These are phyloP conservation scores for Tiliqua scincoides DNA, from an alignment of 2,113 vertebrate genomes.

Conservation along the genomic window DNA sequence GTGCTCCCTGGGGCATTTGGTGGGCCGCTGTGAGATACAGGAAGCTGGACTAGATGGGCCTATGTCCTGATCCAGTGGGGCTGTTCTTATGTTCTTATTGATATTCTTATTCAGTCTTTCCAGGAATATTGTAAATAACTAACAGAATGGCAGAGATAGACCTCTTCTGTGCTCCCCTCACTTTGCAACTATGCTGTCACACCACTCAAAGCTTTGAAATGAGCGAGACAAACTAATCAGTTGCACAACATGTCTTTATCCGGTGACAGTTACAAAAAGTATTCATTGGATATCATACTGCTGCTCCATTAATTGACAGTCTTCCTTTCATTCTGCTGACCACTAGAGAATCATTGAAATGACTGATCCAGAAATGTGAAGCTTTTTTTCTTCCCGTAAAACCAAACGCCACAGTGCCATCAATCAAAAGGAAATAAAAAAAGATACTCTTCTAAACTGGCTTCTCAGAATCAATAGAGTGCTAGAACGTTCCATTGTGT, in stretches of 20 bases:
- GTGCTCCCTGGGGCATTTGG: no score
- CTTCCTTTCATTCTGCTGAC: conserved; percentile 24
- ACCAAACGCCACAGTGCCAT: conserved; percentile 25
- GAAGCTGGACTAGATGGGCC: background rate
- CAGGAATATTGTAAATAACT: background rate
- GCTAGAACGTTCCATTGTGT: background rate
- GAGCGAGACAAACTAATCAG: background rate
- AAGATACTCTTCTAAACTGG: background rate
- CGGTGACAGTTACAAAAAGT: conserved; percentile 28
- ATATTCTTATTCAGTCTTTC: background rate
- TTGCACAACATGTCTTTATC: conserved; percentile 31
- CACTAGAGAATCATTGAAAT: background rate
- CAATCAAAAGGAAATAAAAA: background rate
- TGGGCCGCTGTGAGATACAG: no score
- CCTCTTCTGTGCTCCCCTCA: background rate
- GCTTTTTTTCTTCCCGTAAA: conserved; percentile 28
- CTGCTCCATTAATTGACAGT: conserved; percentile 39
- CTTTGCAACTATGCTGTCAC: background rate
- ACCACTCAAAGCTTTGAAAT: background rate
- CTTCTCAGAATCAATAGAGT: background rate
- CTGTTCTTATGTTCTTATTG: no score
- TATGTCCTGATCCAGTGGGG: no score
- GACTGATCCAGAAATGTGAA: conserved; percentile 15
- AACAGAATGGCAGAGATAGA: background rate
- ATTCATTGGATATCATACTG: conserved; percentile 19